Evolutionary conservation across 2,797 vertebrate genomes (phyloP).

Genomic region (Cetoscarus ocellatus): DNA sequence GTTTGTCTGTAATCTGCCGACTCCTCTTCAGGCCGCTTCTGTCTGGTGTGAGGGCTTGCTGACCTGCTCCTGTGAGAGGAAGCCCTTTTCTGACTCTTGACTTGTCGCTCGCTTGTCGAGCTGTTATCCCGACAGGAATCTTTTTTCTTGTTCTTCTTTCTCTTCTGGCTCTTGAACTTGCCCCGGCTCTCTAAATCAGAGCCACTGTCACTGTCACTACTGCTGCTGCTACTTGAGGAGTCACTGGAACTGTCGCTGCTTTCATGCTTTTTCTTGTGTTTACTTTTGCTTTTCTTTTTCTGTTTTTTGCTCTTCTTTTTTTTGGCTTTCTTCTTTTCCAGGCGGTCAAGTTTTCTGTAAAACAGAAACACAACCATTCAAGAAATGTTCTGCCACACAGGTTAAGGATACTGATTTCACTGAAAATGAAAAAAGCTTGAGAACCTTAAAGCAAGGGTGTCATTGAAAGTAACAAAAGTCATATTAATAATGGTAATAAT

Average conservation of each 20-base stretch:
- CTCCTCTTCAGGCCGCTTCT: constrained; percentile 65
- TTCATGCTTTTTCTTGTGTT: constrained; percentile 85
- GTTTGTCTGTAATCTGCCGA: constrained; percentile 56
- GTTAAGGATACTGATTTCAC: too few relatives aligned
- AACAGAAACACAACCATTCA: constrained; percentile 17
- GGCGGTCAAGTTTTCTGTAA: constrained; percentile 93
- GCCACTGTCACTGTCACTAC: constrained; percentile 63
- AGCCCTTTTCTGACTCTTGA: constrained; percentile 84
- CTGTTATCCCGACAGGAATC: constrained; percentile 85
- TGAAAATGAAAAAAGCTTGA: neutral
- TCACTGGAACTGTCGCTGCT: constrained; percentile 78
- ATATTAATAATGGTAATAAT: too few relatives aligned
- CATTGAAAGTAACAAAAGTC: too few relatives aligned
- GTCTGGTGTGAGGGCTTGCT: constrained; percentile 75
- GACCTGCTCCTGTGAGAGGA: constrained; percentile 80
- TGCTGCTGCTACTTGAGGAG: constrained; percentile 74
- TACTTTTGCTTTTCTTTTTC: constrained; percentile 88
- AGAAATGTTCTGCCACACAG: neutral
- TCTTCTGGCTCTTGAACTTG: constrained; percentile 86
- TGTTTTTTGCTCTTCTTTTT: constrained; percentile 91
- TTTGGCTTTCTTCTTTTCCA: constrained; percentile 93
- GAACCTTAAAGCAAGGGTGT: neutral
- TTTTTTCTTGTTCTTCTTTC: constrained; percentile 84
- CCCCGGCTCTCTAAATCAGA: constrained; percentile 69
- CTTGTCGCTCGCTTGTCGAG: constrained; percentile 80